These are phyloP conservation scores for Trachythela sp. DNA, from an alignment of 64 coral and sea anemone genomes.

Conservation along the genomic window DNA sequence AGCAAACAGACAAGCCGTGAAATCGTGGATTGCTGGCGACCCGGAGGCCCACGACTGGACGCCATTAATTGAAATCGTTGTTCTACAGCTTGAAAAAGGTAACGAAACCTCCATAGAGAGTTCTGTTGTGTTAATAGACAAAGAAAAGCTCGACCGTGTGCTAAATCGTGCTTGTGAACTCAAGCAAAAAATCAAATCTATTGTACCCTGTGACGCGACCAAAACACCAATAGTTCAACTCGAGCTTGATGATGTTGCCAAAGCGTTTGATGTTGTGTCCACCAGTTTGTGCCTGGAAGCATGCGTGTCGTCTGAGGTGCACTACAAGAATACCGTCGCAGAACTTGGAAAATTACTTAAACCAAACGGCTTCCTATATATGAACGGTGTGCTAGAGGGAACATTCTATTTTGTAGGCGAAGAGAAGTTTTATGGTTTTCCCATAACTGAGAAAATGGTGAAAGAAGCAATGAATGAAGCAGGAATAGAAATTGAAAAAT, in stretches of 20 bases:
- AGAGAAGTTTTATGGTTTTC: neutral
- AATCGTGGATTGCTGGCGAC: conserved; percentile 1
- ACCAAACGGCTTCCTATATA: neutral
- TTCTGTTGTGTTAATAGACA: neutral
- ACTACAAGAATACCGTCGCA: neutral
- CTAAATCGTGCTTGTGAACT: neutral
- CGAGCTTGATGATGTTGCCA: neutral
- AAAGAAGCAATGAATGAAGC: conserved; percentile 4
- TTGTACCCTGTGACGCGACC: neutral
- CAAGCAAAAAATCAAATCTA: neutral
- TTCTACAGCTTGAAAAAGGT: neutral
- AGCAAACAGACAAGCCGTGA: neutral
- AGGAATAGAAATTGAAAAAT: neutral
- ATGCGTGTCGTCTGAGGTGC: neutral
- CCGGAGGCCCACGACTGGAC: neutral
- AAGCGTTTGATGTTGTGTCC: neutral
- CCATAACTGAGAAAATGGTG: neutral
- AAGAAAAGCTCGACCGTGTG: neutral
- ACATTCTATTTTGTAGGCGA: neutral
- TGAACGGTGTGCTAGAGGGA: neutral
- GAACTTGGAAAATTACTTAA: neutral
- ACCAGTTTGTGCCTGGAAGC: conserved; percentile 6
- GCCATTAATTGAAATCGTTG: neutral
- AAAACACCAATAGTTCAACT: neutral
- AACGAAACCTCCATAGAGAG: neutral